Conservation (phyloP, 2,888 invertebrate species). For the Eumacrocentrus americanus region DNA sequence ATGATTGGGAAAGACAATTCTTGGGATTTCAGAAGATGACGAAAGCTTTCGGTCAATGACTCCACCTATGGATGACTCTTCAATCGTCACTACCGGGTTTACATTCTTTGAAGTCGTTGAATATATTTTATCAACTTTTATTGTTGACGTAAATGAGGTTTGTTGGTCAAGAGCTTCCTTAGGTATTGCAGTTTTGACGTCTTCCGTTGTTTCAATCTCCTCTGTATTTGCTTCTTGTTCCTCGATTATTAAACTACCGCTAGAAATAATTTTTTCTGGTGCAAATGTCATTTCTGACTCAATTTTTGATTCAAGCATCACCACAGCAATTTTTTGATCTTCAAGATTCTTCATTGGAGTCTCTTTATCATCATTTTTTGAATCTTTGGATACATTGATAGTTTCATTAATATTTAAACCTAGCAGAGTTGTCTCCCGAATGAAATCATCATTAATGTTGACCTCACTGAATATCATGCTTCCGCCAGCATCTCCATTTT, state of each 20-base stretch:
- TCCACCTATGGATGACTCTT: conserved; percentile 7
- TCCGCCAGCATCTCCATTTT: conserved; percentile 34
- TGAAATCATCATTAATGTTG: conserved; percentile 48
- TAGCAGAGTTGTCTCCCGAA: conserved; percentile 50
- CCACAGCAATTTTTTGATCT: not conserved
- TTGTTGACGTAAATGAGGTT: not conserved
- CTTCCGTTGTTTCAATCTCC: not conserved
- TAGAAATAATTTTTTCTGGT: not conserved
- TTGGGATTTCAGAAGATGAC: not conserved
- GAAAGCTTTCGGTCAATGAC: not conserved
- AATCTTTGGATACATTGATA: not conserved
- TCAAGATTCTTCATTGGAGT: not conserved
- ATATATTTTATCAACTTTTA: not conserved
- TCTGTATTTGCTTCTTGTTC: conserved; percentile 4
- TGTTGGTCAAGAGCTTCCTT: not conserved
- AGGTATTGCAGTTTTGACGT: not conserved
- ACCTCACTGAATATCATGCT: conserved; percentile 49
- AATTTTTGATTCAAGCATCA: conserved; percentile 2
- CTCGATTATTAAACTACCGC: not conserved
- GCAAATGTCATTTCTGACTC: not conserved
- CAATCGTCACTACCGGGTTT: conserved; percentile 15
- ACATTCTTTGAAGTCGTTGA: not conserved
- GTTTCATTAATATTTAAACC: conserved; percentile 42
- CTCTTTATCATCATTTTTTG: conserved; percentile 2
- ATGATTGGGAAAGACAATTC: not conserved